Evolutionary conservation across 2,888 invertebrate genomes (phyloP).

Genomic region (Cephus sareptanus): DNA sequence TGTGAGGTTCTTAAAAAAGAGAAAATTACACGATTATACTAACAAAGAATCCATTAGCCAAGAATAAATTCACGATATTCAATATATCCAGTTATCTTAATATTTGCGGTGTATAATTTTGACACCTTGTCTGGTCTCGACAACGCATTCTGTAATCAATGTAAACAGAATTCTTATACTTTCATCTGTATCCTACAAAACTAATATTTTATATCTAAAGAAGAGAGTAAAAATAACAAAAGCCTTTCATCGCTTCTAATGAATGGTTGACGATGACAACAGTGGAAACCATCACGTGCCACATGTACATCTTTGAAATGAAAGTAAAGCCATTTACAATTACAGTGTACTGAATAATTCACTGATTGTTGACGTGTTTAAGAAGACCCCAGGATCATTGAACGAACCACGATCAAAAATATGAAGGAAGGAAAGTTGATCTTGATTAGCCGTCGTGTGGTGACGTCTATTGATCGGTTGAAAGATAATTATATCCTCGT

Average conservation of each 20-base stretch:
- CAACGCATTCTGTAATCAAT: not conserved
- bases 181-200: not conserved
- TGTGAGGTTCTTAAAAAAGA: not conserved
- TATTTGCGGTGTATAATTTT: not conserved
- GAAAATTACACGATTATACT: not conserved
- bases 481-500: constrained; percentile 37
- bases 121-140: not conserved
- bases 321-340: not conserved
- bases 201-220: not conserved
- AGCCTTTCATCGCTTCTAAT: not conserved
- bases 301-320: not conserved
- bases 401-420: not conserved
- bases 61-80: not conserved
- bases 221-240: not conserved
- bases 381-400: not conserved
- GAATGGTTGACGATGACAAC: not conserved
- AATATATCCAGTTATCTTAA: not conserved
- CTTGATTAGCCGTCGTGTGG: constrained; percentile 26
- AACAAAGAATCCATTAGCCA: not conserved
- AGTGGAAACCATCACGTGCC: not conserved
- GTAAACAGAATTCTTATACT: not conserved
- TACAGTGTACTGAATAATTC: not conserved
- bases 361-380: not conserved
- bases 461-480: constrained; percentile 45
- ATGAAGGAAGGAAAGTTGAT: constrained; percentile 2